Conservation (phyloP, 1,140 invertebrate genomes). For the Phocides pigmalion region DNA sequence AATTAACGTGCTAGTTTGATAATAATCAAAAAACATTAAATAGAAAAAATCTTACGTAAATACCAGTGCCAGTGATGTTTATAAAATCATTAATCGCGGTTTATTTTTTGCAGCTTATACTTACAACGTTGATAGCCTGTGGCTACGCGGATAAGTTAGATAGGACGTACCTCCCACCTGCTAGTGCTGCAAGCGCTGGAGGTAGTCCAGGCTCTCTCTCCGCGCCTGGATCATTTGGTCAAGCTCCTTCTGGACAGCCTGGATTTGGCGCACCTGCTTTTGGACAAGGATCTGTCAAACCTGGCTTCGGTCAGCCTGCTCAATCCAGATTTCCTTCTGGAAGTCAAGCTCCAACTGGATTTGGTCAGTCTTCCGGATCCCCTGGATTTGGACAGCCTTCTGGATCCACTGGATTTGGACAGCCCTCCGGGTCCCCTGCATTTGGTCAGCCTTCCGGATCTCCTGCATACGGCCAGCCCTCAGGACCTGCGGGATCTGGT, state of each 20-base stretch:
- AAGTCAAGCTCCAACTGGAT: constrained; percentile 17
- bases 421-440: constrained; percentile 19
- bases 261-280: constrained; percentile 34
- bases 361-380: constrained; percentile 35
- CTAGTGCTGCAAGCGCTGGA: constrained; percentile 82
- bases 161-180: constrained; percentile 86
- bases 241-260: constrained; percentile 16
- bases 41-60: too few species aligned
- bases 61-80: neutral
- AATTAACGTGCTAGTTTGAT: too few species aligned
- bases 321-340: constrained; percentile 11
- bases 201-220: constrained; percentile 75
- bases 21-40: too few species aligned
- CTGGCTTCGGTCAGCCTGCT: constrained; percentile 24
- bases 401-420: constrained; percentile 30
- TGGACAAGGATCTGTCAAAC: constrained; percentile 15
- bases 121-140: constrained; percentile 66
- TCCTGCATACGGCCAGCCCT: neutral
- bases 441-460: constrained; percentile 18
- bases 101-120: constrained; percentile 64
- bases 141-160: constrained; percentile 84
- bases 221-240: constrained; percentile 51
- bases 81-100: neutral
- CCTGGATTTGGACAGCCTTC: constrained; percentile 39
- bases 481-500: constrained; percentile 18